Evolutionary conservation across 2,888 invertebrate species (phyloP), one percentile per base, ranked within the genome.

Genomic region (Baccha elongata): DNA sequence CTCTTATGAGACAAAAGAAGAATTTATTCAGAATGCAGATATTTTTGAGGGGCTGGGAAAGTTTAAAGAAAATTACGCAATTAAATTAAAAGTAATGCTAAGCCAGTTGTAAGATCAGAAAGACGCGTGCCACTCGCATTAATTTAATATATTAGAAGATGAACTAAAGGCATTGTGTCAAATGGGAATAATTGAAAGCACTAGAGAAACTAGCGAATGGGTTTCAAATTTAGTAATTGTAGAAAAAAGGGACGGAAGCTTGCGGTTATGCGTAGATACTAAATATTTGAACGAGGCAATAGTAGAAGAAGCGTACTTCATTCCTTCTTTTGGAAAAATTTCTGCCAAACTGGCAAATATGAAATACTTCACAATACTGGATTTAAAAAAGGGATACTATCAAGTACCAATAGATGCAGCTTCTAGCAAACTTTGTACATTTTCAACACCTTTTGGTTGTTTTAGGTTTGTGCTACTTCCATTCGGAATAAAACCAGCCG

Each of bases 381-480:
- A 75, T 50, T 8, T 55, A 5, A 71, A 64, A 17, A 53, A 69
- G 32, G 76, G 62, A 15, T 86, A 83, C 76, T 85, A 84, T 74
- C 85, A 86, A 26, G 76, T 85, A 7, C 64, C 58, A 10, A 52
- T 85, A 3, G 69, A 78, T 50, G 48, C 46, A 3, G 48, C 50
- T n/a, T 65, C 84, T 5, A 68, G 69, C 2, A 37, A 85, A 37
- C 23, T 85, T 13, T 80, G 78, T 17, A 75, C 75, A 35, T 76
- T 84, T 55, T 52, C 64, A 35, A 84, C 74, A 7, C 80, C 76
- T n/a, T 85, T 69, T 72, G 84, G 83, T 15, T 72, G 75, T 40
- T 87, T 86, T 83, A 84, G 86, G 69, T 89, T 87, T 84, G 65
- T 74, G 21, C 85, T 88, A 21, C 37, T 88, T 23, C 87, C 88